Base-by-base conservation (phyloP, 2,113 vertebrate species). In the Misgurnus anguillicaudatus region DNA sequence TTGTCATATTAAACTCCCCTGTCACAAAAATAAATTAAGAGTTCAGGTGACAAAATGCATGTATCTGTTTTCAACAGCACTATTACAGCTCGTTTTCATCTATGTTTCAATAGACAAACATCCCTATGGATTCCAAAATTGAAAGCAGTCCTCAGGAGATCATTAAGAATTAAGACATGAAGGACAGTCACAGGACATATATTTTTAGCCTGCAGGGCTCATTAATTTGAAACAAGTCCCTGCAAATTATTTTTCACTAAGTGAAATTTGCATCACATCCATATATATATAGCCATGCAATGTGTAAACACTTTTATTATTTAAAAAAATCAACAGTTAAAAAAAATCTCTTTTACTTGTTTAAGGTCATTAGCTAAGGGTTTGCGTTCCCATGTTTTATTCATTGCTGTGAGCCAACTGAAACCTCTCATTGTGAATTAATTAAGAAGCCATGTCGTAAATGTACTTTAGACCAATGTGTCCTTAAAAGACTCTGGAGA, bases 351-450 rank as follows among this genome's bases (percentile, higher is more conserved):
- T 53, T 70, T 16, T 8, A 47, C 51, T 70, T 60, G 70, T 31
- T 42, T 45, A 31, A 16, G 55, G 55, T 60, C 58, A 31, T 45
- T 73, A 45, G 24, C 38, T 55, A 41, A 42, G 38, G 39, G 38
- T 42, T 61, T 61, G 71, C 71, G 36, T 74, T 58, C 4, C 19
- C 4, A 60, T 74, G 19, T 74, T 74, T 74, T 74, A 74, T 74
- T 74, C 71, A 74, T 74, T 61, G 55, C 71, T 74, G 19, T 60
- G 55, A 74, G 71, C 71, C 71, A 74, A 60, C 55, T 61, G 71
- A 74, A 74, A 61, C 71, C 55, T 60, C 71, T 74, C 71, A 74
- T 74, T 73, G 70, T 73, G 55, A 61, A 73, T 73, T 74, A 74
- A 74, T 74, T 74, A 61, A 60, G 51, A 61, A 24, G 71, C 57